Percentiles rank a stretch among this genome's conserved stretches.
These are phyloP conservation scores for Ooceraea biroi DNA, from an alignment of 1,140 invertebrate species.

Conservation along the genomic window DNA sequence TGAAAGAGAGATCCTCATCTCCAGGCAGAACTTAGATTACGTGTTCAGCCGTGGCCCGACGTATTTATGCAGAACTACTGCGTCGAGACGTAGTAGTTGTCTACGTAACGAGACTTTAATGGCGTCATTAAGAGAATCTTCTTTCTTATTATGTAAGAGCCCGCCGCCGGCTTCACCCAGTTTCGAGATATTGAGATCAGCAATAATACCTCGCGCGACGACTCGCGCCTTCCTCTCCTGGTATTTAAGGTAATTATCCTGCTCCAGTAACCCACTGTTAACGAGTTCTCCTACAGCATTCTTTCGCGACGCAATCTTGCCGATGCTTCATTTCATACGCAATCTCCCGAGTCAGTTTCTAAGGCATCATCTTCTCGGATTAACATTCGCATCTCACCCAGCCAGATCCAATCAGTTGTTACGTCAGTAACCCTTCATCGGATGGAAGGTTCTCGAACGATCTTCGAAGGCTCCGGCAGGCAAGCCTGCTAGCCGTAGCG, in stretches of 20 bases:
- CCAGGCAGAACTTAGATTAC: slow-evolving; percentile 32
- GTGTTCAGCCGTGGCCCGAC: slow-evolving; percentile 3
- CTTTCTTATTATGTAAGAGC: slow-evolving; percentile 41
- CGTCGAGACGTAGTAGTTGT: neutral
- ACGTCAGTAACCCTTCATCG: too few relatives aligned
- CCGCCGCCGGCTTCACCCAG: neutral
- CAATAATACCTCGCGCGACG: slow-evolving; percentile 29
- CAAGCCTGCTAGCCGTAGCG: too few relatives aligned
- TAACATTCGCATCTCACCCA: too few relatives aligned
- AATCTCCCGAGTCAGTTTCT: neutral
- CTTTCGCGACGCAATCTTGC: slow-evolving; percentile 5
- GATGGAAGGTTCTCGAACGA: too few relatives aligned
- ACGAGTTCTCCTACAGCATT: neutral
- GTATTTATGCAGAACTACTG: slow-evolving; percentile 26
- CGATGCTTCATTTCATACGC: slow-evolving; percentile 27
- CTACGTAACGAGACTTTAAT: slow-evolving; percentile 43
- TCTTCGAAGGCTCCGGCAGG: too few relatives aligned
- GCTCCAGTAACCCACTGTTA: slow-evolving; percentile 23
- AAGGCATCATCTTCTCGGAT: neutral
- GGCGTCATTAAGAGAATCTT: slow-evolving; percentile 41
- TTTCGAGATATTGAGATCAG: slow-evolving; percentile 30
- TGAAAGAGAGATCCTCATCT: slow-evolving; percentile 20
- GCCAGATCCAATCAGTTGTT: too few relatives aligned
- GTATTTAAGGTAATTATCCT: slow-evolving; percentile 36
- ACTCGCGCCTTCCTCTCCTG: slow-evolving; percentile 22